These are phyloP conservation scores for Sitobion miscanthi DNA, from an alignment of 1,140 invertebrate species.

Conservation along the genomic window DNA sequence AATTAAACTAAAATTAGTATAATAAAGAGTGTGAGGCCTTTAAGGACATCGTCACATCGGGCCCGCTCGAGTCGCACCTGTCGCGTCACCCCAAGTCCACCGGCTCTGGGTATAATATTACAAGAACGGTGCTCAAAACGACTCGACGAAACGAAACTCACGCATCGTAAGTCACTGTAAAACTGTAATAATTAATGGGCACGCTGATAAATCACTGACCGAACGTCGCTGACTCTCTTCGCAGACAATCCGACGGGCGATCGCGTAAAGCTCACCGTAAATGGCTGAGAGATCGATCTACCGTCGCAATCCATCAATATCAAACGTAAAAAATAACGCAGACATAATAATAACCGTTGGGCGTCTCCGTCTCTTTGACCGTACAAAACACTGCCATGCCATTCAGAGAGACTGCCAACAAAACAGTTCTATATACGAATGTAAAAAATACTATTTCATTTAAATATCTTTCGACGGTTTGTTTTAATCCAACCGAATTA, in stretches of 20 bases:
- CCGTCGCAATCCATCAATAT: not conserved
- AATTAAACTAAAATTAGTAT: no score
- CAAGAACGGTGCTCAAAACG: not conserved
- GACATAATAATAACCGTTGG: not conserved
- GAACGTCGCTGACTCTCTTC: not conserved
- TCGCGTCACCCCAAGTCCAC: no score
- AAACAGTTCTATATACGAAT: no score
- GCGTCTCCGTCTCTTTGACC: no score
- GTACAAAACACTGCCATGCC: no score
- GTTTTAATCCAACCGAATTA: no score
- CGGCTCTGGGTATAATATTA: not conserved
- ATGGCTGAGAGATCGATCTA: not conserved
- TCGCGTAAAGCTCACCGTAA: not conserved
- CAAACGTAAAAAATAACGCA: not conserved
- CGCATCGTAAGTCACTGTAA: not conserved
- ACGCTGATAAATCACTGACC: not conserved
- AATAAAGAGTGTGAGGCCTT: no score
- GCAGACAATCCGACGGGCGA: not conserved
- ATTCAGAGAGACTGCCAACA: no score
- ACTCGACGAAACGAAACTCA: not conserved
- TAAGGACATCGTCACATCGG: no score
- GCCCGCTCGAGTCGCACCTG: no score
- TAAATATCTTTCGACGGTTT: no score
- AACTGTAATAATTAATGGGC: not conserved
- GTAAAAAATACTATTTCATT: no score